Evolutionary conservation across 2,113 vertebrate species (phyloP).

Genomic region (Neodontobutis hainanensis): DNA sequence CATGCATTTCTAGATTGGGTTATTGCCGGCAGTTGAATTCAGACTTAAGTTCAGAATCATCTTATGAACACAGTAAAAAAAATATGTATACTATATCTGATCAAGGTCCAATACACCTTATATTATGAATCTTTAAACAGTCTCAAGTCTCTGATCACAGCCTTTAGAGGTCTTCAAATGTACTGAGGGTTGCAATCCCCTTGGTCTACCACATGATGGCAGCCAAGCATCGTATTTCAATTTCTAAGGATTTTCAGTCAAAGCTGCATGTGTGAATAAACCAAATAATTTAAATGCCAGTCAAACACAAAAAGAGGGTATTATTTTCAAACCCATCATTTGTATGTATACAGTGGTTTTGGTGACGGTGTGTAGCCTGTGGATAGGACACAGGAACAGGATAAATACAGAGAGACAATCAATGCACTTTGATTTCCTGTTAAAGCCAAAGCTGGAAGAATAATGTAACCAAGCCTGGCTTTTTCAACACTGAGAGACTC

Average conservation of each 20-base stretch:
- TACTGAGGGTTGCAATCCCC: conserved; percentile 3
- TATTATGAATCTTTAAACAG: too few relatives aligned
- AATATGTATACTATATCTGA: too few relatives aligned
- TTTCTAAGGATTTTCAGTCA: not conserved
- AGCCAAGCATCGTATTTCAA: conserved; percentile 26
- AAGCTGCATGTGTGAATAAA: not conserved
- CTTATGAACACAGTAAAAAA: too few relatives aligned
- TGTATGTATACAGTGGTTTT: not conserved
- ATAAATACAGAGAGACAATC: conserved; percentile 13
- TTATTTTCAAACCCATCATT: not conserved
- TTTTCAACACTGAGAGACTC: conserved; percentile 1
- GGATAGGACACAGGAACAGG: conserved; percentile 4
- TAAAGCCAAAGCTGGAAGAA: conserved; percentile 27
- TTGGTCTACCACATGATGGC: conserved; percentile 56
- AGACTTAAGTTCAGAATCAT: too few relatives aligned
- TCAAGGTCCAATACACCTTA: too few relatives aligned
- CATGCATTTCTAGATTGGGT: too few relatives aligned
- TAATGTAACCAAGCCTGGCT: conserved; percentile 35
- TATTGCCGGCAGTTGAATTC: too few relatives aligned
- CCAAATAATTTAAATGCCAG: conserved; percentile 28
- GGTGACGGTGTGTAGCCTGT: conserved; percentile 2
- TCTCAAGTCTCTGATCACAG: too few relatives aligned
- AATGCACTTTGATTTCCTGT: conserved; percentile 47
- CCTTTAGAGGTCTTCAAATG: not conserved
- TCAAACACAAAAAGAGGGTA: not conserved